A percentile compares a stretch with the other conserved stretches of the same genome.
These are phyloP conservation scores for Mandrillus leucophaeus DNA, from an alignment of 2,113 vertebrate genomes.

Conservation along the genomic window DNA sequence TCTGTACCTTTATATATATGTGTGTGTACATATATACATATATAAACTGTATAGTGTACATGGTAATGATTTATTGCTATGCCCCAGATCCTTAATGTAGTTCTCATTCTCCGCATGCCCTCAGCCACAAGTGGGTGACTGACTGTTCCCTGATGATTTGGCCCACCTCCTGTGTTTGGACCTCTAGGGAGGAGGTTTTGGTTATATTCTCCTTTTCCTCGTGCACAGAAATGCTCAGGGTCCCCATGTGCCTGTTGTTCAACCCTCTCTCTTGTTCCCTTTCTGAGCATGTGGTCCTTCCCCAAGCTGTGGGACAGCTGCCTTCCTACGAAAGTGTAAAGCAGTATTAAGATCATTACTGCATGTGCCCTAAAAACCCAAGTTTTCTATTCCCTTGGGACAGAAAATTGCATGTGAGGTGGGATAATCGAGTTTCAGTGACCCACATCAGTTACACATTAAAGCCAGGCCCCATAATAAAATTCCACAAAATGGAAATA, in stretches of 20 bases:
- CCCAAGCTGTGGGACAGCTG: conserved; percentile 27
- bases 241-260: conserved; percentile 66
- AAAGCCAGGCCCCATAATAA: conserved; percentile 71
- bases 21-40: conserved; percentile 76
- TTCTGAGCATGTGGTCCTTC: conserved; percentile 70
- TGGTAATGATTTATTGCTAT: conserved; percentile 63
- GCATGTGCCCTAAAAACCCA: conserved; percentile 65
- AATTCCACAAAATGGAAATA: conserved; percentile 61
- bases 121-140: conserved; percentile 16
- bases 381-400: conserved; percentile 47
- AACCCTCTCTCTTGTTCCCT: conserved; percentile 4
- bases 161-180: conserved; percentile 54
- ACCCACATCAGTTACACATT: conserved; percentile 56
- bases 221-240: conserved; percentile 77
- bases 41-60: conserved; percentile 78
- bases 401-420: conserved; percentile 74
- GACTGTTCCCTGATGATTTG: conserved; percentile 35
- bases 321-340: conserved; percentile 51
- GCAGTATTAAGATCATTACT: conserved; percentile 69
- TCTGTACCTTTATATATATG: conserved; percentile 71
- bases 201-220: conserved; percentile 9
- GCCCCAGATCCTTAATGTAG: conserved; percentile 36
- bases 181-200: conserved; percentile 47
- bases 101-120: conserved; percentile 53
- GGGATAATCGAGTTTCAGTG: conserved; percentile 61